Conservation (phyloP, 2,797 vertebrate genomes). For the Martes flavigula region DNA sequence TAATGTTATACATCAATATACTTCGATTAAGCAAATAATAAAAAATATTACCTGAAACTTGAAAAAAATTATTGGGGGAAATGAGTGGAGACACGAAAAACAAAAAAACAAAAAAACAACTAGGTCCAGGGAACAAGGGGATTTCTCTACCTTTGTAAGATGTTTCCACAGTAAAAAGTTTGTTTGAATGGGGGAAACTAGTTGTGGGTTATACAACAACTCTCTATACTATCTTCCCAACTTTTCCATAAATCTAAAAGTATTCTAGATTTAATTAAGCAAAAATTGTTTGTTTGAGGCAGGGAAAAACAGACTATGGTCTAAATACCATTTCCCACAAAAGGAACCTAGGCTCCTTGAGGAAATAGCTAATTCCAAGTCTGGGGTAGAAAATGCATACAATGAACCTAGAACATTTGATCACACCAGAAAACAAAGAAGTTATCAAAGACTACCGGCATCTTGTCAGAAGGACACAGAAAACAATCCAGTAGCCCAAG, state of each 20-base stretch:
- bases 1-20: background rate
- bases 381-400: background rate
- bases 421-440: background rate
- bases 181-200: background rate
- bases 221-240: background rate
- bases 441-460: background rate
- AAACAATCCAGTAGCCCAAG: background rate
- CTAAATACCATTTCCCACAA: conserved; percentile 18
- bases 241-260: background rate
- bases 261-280: background rate
- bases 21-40: background rate
- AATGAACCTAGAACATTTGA: background rate
- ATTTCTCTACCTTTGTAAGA: background rate
- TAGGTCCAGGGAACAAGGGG: background rate
- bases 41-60: background rate
- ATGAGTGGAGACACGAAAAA: background rate
- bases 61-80: background rate
- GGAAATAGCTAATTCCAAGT: background rate
- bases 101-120: background rate
- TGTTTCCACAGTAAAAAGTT: background rate
- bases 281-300: background rate
- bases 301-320: background rate
- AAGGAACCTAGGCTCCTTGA: background rate
- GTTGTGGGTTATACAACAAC: background rate
- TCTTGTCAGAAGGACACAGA: background rate